Evolutionary conservation across 2,113 vertebrate species (phyloP), one percentile per base, ranked within the genome.

Genomic region (Thunnus maccoyii): DNA sequence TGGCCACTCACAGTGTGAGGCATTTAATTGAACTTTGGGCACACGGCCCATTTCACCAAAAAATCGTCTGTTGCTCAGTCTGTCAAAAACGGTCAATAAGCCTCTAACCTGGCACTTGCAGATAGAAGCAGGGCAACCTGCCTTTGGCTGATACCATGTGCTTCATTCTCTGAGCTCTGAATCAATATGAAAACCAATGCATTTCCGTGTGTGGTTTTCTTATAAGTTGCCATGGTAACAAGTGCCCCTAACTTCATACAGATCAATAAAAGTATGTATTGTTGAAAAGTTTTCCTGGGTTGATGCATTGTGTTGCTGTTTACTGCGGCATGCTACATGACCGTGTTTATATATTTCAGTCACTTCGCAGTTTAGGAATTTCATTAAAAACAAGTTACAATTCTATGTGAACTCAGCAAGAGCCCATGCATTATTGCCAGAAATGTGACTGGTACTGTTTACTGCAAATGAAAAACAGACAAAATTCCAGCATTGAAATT

Each of bases 1-100:
- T 32, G 50, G 61, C 56, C 65, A 66, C 84, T 85, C 90, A 86
- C 87, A 86, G 93, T 78, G 79, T 66, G 87, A 50, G 41, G 54
- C 78, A 89, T 90, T 84, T 89, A 91, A 93, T 91, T 94, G 91
- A 92, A 91, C 91, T 92, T 87, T 68, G 76, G 92, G 93, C 88
- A 67, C 12, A 12, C 2, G 7, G 85, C 91, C 93, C 80, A 57
- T 85, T 88, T 78, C 30, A 41, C 78, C 57, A 63, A 90, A 85
- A 90, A 83, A 9, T 91, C 85, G 41, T 90, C 90, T 89, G 91
- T 85, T 87, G 69, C 80, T 87, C 88, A 82, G 81, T 87, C 86
- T 91, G 91, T 93, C 86, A 77, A 57, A 90, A 92, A 92, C 71
- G 66, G 86, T 84, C 86, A 91, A 82, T 86, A 92, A 93, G 78